Percentiles rank a stretch among this genome's conserved stretches.
These are phyloP conservation scores for Bombus ignitus DNA, from an alignment of 1,140 invertebrate species.

Conservation along the genomic window DNA sequence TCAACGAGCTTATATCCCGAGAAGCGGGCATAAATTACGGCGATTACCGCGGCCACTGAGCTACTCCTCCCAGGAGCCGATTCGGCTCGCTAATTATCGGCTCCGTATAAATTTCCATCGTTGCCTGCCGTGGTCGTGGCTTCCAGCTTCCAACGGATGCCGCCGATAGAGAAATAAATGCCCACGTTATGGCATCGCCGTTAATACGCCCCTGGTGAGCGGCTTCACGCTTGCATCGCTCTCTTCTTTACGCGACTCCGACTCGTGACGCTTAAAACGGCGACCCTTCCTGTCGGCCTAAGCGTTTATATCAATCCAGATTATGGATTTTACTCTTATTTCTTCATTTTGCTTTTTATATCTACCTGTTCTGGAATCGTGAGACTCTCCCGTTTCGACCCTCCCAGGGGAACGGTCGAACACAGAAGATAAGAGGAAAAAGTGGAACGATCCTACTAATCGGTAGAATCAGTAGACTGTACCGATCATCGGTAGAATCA, in stretches of 20 bases:
- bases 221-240: conserved; percentile 41
- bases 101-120: conserved; percentile 70
- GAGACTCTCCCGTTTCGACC: background rate
- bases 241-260: conserved; percentile 21
- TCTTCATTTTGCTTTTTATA: background rate
- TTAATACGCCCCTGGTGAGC: conserved; percentile 58
- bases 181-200: conserved; percentile 55
- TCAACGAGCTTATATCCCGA: conserved; percentile 69
- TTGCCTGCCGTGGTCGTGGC: conserved; percentile 47
- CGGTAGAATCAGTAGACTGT: background rate
- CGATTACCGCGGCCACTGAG: conserved; percentile 74
- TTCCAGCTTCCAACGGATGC: conserved; percentile 55
- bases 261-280: conserved; percentile 37
- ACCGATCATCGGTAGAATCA: no score
- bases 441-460: background rate
- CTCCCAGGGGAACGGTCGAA: background rate
- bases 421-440: background rate
- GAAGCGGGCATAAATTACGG: conserved; percentile 76
- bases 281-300: conserved; percentile 17
- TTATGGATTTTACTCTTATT: conserved; percentile 37
- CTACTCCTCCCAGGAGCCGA: conserved; percentile 59
- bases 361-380: background rate
- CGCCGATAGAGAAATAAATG: conserved; percentile 72
- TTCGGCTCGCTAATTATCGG: conserved; percentile 75
- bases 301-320: conserved; percentile 44